Conservation (phyloP, 2,888 invertebrate species). For the Drosophila subsilvestris region DNA sequence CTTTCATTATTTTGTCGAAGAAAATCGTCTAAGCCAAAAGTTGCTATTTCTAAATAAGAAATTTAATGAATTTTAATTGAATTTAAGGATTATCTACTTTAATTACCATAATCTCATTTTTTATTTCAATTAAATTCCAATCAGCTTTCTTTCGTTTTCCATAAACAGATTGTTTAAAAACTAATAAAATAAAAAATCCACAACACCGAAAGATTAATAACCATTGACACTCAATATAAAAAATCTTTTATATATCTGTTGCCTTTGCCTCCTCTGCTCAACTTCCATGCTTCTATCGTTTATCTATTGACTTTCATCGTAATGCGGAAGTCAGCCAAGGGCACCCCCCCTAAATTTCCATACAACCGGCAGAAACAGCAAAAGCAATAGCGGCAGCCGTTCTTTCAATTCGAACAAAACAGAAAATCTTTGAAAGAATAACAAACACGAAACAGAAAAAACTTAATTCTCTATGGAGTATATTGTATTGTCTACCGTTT, state of each 20-base stretch:
- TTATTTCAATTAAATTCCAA: not conserved
- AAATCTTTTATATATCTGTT: not conserved
- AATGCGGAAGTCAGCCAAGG: conserved; percentile 40
- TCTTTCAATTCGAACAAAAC: conserved; percentile 1
- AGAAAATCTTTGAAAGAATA: not conserved
- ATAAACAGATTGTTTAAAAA: not conserved
- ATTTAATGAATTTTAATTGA: not conserved
- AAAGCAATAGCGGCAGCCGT: not conserved
- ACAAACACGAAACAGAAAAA: conserved; percentile 8
- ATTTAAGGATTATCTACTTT: not conserved
- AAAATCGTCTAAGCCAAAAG: too few species aligned
- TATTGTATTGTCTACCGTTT: conserved; percentile 14
- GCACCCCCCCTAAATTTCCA: conserved; percentile 28
- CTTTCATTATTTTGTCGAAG: too few species aligned
- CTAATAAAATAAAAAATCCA: not conserved
- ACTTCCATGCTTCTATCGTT: not conserved
- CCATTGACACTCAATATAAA: not conserved
- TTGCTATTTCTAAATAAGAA: too few species aligned
- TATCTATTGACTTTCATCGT: conserved; percentile 38
- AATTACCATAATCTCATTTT: not conserved
- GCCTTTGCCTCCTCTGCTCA: too few species aligned
- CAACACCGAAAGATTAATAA: not conserved
- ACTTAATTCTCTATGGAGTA: conserved; percentile 15
- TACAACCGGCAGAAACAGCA: conserved; percentile 1
- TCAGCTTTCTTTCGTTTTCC: not conserved